A percentile compares a stretch with the other conserved stretches of the same genome.
Conservation (phyloP, 2,113 vertebrate genomes). For the Callopanchax toddi region DNA sequence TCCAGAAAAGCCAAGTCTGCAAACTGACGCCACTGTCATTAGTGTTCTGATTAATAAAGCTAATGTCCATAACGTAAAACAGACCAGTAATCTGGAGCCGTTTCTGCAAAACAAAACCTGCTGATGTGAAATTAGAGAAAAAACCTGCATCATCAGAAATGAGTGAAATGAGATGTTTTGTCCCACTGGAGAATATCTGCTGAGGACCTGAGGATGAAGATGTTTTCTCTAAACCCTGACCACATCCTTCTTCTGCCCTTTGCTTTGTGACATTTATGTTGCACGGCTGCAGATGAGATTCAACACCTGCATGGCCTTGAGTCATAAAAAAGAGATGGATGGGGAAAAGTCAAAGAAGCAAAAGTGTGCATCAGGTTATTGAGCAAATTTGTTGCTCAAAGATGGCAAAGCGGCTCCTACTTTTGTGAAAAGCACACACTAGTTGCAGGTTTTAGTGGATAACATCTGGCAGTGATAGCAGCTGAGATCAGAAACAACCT, state of each 20-base stretch:
- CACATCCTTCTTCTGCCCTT: not conserved
- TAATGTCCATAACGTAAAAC: conserved; percentile 4
- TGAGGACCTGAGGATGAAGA: not conserved
- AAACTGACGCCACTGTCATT: conserved; percentile 30
- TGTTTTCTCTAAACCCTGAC: not conserved
- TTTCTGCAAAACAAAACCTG: not conserved
- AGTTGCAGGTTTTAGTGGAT: conserved; percentile 25
- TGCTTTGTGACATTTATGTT: not conserved
- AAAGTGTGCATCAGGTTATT: not conserved
- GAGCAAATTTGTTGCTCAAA: not conserved
- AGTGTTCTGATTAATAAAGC: not conserved
- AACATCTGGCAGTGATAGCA: conserved; percentile 29
- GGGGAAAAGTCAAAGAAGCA: not conserved
- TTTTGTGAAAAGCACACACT: conserved; percentile 1
- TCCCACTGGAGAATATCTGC: too few species aligned
- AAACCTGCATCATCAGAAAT: too few species aligned
- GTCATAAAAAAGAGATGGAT: not conserved
- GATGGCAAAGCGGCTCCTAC: too few species aligned
- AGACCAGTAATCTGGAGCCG: not conserved
- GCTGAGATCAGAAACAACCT: conserved; percentile 13
- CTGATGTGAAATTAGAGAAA: not conserved
- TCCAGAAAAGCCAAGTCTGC: not conserved
- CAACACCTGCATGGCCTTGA: not conserved
- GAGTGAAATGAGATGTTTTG: too few species aligned
- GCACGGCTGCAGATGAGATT: not conserved